Base-by-base conservation (phyloP, 2,797 vertebrate species). In the Falco rusticolus region DNA sequence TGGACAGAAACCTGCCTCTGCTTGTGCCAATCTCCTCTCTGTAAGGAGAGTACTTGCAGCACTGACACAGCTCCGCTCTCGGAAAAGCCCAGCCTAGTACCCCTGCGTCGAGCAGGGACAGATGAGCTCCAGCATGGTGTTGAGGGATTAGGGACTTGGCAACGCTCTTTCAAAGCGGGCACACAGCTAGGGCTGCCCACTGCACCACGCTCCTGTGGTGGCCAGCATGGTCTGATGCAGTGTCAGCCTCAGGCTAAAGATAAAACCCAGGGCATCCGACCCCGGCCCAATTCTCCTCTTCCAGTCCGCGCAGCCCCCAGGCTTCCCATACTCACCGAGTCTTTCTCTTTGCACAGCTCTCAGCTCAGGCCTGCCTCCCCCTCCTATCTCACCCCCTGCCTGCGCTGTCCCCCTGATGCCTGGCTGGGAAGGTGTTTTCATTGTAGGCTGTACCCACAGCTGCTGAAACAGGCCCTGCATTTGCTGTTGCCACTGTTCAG, bases 191-290 rank as follows among this genome's bases (percentile, higher is more conserved):
- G 17, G 43, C 39, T 70, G 48, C 33, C 21, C 37, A 37, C n/a
- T 1, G 3, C 39, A 68, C 3, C 29, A 53, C 18, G 8, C 16
- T n/a, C 34, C 3, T 3, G 28, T 10, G 22, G 61, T 24, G 6
- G 29, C 20, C n/a, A 63, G 2, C 0, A 1, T 33, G 8, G 26
- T 37, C 33, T 45, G 16, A 9, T 28, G 19, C 9, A 41, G 34
- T 5, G 7, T 9, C 5, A 1, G 41, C 74, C 25, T 79, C 61
- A 53, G 28, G 10, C 50, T 41, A n/a, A 13, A 83, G 10, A 17
- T 18, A 47, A 50, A 66, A 66, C 56, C 5, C 21, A 76, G 34
- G 17, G 10, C 48, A 63, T 18, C n/a, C 59, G 9, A 29, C 24
- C 83, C 4, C 3, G 41, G 41, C 4, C 15, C 5, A 5, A 21